Conservation (phyloP, 2,113 vertebrate species). For the Falco punctatus region DNA sequence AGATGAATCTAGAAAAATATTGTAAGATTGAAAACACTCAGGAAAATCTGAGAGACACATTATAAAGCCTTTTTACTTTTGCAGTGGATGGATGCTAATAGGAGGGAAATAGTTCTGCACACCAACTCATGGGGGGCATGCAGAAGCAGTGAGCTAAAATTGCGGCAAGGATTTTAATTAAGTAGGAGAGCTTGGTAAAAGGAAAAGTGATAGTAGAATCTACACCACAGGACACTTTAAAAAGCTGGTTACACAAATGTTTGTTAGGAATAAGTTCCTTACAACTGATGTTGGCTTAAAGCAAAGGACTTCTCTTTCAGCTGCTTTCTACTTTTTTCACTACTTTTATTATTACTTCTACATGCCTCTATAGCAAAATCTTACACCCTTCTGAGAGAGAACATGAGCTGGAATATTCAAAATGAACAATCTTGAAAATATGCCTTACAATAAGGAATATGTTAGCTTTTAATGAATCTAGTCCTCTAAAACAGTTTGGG, state of each 20-base stretch:
- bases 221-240: neutral
- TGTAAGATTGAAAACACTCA: neutral
- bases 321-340: neutral
- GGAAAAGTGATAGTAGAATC: neutral
- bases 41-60: neutral
- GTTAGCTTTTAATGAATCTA: neutral
- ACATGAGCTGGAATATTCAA: neutral
- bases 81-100: neutral
- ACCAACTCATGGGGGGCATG: neutral
- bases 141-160: neutral
- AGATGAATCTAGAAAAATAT: neutral
- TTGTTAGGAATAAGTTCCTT: neutral
- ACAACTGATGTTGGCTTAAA: neutral
- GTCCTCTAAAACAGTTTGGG: neutral
- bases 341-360: neutral
- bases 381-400: neutral
- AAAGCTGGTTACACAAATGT: neutral
- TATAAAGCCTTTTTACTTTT: neutral
- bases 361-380: neutral
- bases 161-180: neutral
- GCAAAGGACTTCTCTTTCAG: neutral
- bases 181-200: neutral
- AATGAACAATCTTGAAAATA: neutral
- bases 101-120: neutral
- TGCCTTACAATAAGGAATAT: neutral